Conservation (phyloP, 1,140 invertebrate genomes). For the Cepaea nemoralis region DNA sequence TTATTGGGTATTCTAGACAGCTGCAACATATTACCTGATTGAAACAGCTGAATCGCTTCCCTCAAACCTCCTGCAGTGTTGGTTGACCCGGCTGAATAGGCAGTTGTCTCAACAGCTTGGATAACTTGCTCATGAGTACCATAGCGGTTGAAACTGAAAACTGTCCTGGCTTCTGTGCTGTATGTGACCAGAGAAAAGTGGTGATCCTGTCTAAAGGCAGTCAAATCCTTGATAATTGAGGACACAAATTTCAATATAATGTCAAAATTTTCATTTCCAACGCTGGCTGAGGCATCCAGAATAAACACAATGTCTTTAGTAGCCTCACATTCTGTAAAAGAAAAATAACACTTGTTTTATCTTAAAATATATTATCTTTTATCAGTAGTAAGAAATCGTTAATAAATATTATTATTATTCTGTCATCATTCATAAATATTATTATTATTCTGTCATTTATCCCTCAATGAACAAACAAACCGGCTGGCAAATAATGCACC, state of each 20-base stretch:
- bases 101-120: slow-evolving; percentile 60
- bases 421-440: too few relatives aligned
- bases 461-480: too few relatives aligned
- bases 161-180: slow-evolving; percentile 53
- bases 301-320: slow-evolving; percentile 64
- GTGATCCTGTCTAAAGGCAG: slow-evolving; percentile 47
- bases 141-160: slow-evolving; percentile 63
- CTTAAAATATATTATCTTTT: too few relatives aligned
- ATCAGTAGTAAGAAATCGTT: too few relatives aligned
- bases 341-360: too few relatives aligned
- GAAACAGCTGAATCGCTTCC: slow-evolving; percentile 49
- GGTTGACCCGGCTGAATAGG: slow-evolving; percentile 61
- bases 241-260: slow-evolving; percentile 54
- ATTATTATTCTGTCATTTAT: too few relatives aligned
- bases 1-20: too few relatives aligned
- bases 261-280: slow-evolving; percentile 59
- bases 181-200: slow-evolving; percentile 60
- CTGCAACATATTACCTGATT: too few relatives aligned
- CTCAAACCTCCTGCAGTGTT: slow-evolving; percentile 63
- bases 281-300: slow-evolving; percentile 61
- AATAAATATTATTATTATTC: too few relatives aligned
- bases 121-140: slow-evolving; percentile 40
- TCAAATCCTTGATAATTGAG: slow-evolving; percentile 53
- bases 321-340: slow-evolving; percentile 56
- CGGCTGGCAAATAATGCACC: too few relatives aligned